A percentile compares a stretch with the other conserved stretches of the same genome.
Evolutionary conservation across 2,113 vertebrate species (phyloP).

Genomic region (Nanger granti): DNA sequence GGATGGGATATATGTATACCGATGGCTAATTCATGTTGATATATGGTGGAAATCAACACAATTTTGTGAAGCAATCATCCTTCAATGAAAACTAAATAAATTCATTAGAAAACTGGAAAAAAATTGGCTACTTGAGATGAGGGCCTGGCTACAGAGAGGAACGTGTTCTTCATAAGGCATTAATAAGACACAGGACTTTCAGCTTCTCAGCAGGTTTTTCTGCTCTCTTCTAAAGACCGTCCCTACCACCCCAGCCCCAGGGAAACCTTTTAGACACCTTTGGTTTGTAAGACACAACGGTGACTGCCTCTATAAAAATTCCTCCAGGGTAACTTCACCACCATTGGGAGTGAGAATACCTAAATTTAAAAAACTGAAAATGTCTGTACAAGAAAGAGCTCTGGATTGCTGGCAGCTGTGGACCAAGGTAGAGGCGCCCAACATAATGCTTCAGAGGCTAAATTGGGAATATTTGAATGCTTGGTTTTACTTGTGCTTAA

Average conservation of each 20-base stretch:
- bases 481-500: conserved; percentile 48
- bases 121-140: background rate
- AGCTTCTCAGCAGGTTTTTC: background rate
- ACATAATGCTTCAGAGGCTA: background rate
- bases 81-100: background rate
- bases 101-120: background rate
- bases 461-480: conserved; percentile 38
- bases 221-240: background rate
- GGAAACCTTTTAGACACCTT: background rate
- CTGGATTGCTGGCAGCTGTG: conserved; percentile 5
- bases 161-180: background rate
- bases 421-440: conserved; percentile 23
- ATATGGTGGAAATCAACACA: background rate
- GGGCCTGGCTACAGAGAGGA: background rate
- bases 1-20: background rate
- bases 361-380: background rate
- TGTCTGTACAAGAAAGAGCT: background rate
- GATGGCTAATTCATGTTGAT: background rate
- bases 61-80: background rate
- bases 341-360: background rate
- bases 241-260: no score
- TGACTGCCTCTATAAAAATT: background rate
- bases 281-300: background rate
- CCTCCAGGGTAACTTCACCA: background rate
- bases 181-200: background rate